Evolutionary conservation across 2,113 vertebrate genomes (phyloP), one percentile per base, ranked within the genome.

Genomic region (Miniopterus natalensis): DNA sequence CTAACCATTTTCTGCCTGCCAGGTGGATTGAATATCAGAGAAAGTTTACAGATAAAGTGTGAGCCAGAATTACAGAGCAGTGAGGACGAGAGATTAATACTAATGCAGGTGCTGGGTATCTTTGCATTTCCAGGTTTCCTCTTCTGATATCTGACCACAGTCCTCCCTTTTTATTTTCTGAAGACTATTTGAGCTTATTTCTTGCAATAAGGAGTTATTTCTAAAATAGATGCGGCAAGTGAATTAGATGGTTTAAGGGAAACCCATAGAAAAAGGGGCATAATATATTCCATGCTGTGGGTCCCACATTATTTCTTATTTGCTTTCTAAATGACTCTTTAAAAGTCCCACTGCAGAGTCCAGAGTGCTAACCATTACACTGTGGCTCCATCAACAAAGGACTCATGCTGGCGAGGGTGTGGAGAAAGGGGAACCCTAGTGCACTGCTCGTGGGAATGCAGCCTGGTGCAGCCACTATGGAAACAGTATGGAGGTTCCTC

Each of bases 261-360:
- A 68, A 61, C 45, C 45, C 84, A 12, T 31, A 55, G 40, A 78
- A 3, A 83, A 81, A 75, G 7, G 15, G n/a, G 8, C 18, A 45
- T 42, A 45, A 14, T 51, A 55, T 51, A 92, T 59, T 27, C 21
- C 47, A 87, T 49, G 23, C 13, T 92, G 20, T 1, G 66, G 14
- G 7, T 36, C 70, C 36, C 66, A 61, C 47, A 70, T 95, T 94
- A 68, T 81, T 94, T 92, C 77, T 88, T 73, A 90, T 70, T 93
- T 95, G 70, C 23, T 92, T 90, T 93, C 68, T 66, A 95, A 92
- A 90, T 85, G 8, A 74, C 49, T 94, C 89, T 49, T 90, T 77
- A 91, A 93, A 95, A 92, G 47, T 88, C 59, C 0, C 12, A 63
- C 3, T 88, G 20, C 27, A 74, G 40, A 36, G 36, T 36, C 36